Percentiles rank a stretch among this genome's conserved stretches.
These are phyloP conservation scores for Tragopan temminckii DNA, from an alignment of 2,797 vertebrate genomes.

Conservation along the genomic window DNA sequence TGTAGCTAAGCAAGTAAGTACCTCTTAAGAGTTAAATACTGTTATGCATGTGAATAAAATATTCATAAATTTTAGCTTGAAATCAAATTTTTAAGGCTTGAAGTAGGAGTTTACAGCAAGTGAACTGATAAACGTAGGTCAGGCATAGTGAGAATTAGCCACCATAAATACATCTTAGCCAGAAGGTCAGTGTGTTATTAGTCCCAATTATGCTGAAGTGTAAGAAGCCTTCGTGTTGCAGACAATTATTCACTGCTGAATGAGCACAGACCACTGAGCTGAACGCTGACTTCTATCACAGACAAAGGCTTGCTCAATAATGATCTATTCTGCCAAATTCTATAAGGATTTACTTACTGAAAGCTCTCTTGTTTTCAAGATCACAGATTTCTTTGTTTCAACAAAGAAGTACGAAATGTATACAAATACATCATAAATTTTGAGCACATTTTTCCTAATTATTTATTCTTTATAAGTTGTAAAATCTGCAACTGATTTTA, in stretches of 20 bases:
- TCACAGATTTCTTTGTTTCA: background rate
- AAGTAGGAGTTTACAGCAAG: background rate
- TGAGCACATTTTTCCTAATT: background rate
- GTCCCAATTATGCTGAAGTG: conserved; percentile 76
- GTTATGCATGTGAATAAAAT: background rate
- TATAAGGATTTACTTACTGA: conserved; percentile 20
- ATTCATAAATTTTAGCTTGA: background rate
- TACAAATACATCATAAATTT: background rate
- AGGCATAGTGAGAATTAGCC: conserved; percentile 32
- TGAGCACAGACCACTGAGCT: conserved; percentile 66
- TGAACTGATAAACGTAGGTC: conserved; percentile 22
- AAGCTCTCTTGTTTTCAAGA: conserved; percentile 36
- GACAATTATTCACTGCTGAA: conserved; percentile 77
- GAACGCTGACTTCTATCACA: conserved; percentile 40
- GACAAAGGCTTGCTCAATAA: conserved; percentile 37
- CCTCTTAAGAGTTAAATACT: background rate
- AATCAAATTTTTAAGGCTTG: background rate
- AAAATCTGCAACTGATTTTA: background rate
- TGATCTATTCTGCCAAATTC: conserved; percentile 51
- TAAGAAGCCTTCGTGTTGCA: conserved; percentile 66
- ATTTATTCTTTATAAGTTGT: background rate
- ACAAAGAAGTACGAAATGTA: background rate
- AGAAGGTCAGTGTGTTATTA: conserved; percentile 78
- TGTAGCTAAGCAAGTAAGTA: background rate
- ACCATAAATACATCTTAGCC: conserved; percentile 66